Conservation (phyloP, 2,888 invertebrate species). For the Lithophane semibrunnea region DNA sequence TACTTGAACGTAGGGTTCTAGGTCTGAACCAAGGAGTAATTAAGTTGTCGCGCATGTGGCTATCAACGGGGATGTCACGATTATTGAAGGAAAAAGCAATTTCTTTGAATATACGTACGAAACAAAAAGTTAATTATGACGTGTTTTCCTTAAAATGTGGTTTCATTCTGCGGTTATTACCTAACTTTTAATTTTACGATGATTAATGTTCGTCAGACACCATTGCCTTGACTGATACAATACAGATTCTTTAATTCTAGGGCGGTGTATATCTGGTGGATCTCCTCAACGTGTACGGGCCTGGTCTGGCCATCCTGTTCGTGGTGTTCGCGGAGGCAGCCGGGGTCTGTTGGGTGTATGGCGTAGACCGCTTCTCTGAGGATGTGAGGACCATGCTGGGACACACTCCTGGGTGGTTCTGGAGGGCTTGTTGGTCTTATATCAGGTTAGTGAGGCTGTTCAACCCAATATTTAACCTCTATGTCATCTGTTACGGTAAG, state of each 20-base stretch:
- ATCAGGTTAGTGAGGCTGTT: slow-evolving; percentile 86
- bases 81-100: background rate
- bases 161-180: background rate
- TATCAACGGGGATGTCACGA: background rate
- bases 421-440: slow-evolving; percentile 96
- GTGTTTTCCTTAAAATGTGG: too few species aligned
- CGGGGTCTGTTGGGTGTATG: slow-evolving; percentile 97
- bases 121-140: too few species aligned
- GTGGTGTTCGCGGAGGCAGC: slow-evolving; percentile 97
- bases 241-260: slow-evolving; percentile 87
- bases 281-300: slow-evolving; percentile 96
- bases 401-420: slow-evolving; percentile 93
- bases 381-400: slow-evolving; percentile 97
- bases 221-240: background rate
- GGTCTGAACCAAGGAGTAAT: too few species aligned
- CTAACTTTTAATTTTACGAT: background rate
- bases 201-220: background rate
- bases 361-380: slow-evolving; percentile 94
- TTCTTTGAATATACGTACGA: too few species aligned
- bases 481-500: background rate
- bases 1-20: background rate
- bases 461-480: background rate
- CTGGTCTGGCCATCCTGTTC: slow-evolving; percentile 96
- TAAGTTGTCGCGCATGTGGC: background rate
- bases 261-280: slow-evolving; percentile 97